phyloP scores from a whole-genome alignment of 2,888 invertebrate genomes.

The Cosmia trapezina region DNA sequence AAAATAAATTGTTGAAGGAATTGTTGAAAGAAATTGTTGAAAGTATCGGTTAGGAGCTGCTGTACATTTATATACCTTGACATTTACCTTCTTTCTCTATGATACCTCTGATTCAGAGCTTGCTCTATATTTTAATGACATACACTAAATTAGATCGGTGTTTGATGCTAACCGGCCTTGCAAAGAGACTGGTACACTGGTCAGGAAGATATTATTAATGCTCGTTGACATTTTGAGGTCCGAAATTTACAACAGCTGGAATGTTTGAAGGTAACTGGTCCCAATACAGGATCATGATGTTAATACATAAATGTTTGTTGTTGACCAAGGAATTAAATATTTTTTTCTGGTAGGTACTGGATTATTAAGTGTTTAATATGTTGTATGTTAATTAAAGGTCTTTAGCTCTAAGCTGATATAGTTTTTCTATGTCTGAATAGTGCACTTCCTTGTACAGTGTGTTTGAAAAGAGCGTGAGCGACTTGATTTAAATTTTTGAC shows the following conservation, averaged over 20 bases:
- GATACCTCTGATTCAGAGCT: conserved; percentile 18
- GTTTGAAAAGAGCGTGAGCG: no score
- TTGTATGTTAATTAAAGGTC: background rate
- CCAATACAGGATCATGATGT: background rate
- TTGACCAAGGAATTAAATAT: background rate
- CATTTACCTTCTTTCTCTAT: conserved; percentile 48
- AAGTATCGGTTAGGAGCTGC: background rate
- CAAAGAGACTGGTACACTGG: conserved; percentile 56
- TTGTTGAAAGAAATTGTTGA: background rate
- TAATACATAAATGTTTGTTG: background rate
- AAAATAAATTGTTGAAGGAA: background rate
- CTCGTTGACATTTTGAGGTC: conserved; percentile 55
- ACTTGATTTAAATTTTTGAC: no score
- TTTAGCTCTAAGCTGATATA: background rate
- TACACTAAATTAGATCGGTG: conserved; percentile 41
- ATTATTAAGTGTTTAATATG: background rate
- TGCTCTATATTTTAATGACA: conserved; percentile 43
- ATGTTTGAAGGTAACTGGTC: background rate
- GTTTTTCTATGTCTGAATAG: background rate
- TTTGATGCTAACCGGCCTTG: conserved; percentile 58
- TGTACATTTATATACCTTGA: conserved; percentile 51
- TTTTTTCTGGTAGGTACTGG: background rate
- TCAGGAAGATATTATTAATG: conserved; percentile 49
- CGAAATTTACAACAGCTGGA: conserved; percentile 4
- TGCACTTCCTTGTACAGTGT: conserved; percentile 9